phyloP scores from a whole-genome alignment of 2,113 vertebrate species.

The Phylloscopus trochiloides region DNA sequence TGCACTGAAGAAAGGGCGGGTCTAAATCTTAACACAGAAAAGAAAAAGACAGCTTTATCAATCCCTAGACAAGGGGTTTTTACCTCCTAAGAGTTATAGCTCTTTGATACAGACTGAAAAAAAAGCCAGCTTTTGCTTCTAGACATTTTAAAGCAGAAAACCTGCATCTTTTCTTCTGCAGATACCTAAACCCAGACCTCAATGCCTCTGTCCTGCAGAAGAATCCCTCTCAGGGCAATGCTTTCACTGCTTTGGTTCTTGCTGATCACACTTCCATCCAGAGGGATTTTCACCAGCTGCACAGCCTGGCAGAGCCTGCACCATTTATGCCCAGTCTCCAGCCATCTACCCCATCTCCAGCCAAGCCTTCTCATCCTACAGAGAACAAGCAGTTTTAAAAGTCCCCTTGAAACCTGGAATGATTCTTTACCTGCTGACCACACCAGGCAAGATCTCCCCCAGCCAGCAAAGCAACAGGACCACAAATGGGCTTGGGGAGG shows the following conservation, averaged over 20 bases:
- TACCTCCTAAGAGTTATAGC: not conserved
- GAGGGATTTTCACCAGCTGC: not conserved
- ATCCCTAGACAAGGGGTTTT: not conserved
- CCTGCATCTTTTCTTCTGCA: not conserved
- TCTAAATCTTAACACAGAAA: not conserved
- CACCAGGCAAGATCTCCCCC: not conserved
- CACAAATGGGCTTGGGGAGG: not conserved
- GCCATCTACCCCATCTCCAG: not conserved
- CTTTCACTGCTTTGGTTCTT: not conserved
- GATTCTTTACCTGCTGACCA: not conserved
- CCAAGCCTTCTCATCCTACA: not conserved
- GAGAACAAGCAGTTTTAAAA: not conserved
- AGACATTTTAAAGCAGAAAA: not conserved
- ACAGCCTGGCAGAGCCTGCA: not conserved
- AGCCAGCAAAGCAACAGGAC: not conserved
- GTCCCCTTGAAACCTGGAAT: not conserved
- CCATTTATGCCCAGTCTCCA: not conserved
- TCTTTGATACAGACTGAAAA: not conserved
- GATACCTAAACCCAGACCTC: not conserved
- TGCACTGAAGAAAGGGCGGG: not conserved
- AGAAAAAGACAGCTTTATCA: conserved; percentile 8
- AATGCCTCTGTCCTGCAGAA: not conserved
- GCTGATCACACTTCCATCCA: not conserved
- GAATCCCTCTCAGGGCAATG: not conserved
- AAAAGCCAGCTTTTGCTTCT: not conserved